Conservation (phyloP, 1,140 invertebrate genomes). For the Trialeurodes vaporariorum region DNA sequence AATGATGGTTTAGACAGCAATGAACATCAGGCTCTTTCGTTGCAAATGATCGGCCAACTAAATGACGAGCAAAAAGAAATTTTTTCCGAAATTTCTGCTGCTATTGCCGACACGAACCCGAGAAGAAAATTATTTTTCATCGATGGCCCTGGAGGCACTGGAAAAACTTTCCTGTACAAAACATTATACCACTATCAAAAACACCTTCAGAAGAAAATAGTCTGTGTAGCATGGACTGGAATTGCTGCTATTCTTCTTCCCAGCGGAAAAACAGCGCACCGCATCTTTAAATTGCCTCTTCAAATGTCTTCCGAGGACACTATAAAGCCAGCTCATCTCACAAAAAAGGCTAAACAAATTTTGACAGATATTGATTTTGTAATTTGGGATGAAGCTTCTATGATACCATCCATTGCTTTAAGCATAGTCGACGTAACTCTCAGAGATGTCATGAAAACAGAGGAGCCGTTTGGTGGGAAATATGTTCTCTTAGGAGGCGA, state of each 20-base stretch:
- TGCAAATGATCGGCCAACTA: background rate
- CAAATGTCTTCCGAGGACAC: background rate
- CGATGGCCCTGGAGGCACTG: conserved; percentile 29
- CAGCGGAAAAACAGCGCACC: conserved; percentile 26
- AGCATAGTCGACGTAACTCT: background rate
- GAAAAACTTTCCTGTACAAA: conserved; percentile 23
- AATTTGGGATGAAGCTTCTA: conserved; percentile 6
- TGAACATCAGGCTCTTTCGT: conserved; percentile 20
- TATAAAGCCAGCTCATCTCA: background rate
- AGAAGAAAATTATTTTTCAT: conserved; percentile 21
- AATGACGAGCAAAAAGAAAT: background rate
- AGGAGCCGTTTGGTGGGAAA: conserved; percentile 7
- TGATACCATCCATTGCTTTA: background rate
- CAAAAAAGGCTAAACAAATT: background rate
- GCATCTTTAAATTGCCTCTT: conserved; percentile 20
- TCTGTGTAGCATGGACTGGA: conserved; percentile 26
- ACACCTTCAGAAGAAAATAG: conserved; percentile 3
- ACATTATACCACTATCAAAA: conserved; percentile 17
- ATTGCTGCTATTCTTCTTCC: conserved; percentile 27
- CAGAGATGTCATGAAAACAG: conserved; percentile 1
- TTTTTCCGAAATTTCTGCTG: background rate
- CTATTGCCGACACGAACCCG: background rate
- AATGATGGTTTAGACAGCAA: conserved; percentile 24
- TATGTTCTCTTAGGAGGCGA: background rate
- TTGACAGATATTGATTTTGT: background rate